phyloP scores from a whole-genome alignment of 2,113 vertebrate species.

The Syngnathus scovelli region DNA sequence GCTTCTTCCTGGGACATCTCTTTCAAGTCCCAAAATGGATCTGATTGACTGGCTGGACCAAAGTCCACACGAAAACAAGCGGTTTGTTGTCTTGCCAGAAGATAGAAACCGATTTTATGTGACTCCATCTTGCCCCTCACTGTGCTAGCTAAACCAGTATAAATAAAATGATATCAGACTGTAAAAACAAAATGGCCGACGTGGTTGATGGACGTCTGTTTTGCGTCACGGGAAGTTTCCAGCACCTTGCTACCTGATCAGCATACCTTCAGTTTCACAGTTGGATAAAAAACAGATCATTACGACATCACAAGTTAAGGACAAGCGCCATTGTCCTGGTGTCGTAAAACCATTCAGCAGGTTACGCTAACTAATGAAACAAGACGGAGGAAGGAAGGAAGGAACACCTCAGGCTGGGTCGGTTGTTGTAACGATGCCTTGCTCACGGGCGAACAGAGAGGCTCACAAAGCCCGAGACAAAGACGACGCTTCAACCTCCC shows the following conservation, averaged over 20 bases:
- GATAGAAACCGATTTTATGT: neutral
- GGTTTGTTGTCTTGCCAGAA: neutral
- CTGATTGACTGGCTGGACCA: conserved; percentile 35
- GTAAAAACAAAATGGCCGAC: too few relatives aligned
- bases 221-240: neutral
- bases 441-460: conserved; percentile 52
- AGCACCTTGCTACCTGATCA: conserved; percentile 10
- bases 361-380: conserved; percentile 9
- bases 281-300: conserved; percentile 16
- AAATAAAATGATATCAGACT: too few relatives aligned
- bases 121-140: too few relatives aligned
- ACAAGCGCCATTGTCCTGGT: conserved; percentile 20
- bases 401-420: conserved; percentile 16
- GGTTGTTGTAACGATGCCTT: conserved; percentile 49
- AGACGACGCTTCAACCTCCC: conserved; percentile 22
- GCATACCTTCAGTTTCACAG: conserved; percentile 27
- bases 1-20: conserved; percentile 30
- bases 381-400: neutral
- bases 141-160: too few relatives aligned
- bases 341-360: conserved; percentile 21
- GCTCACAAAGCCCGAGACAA: conserved; percentile 52
- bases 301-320: conserved; percentile 27
- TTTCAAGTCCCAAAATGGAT: conserved; percentile 59
- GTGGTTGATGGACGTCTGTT: neutral
- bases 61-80: conserved; percentile 11